Evolutionary conservation across 2,113 vertebrate genomes (phyloP).

Genomic region (Brevimyrus niger): DNA sequence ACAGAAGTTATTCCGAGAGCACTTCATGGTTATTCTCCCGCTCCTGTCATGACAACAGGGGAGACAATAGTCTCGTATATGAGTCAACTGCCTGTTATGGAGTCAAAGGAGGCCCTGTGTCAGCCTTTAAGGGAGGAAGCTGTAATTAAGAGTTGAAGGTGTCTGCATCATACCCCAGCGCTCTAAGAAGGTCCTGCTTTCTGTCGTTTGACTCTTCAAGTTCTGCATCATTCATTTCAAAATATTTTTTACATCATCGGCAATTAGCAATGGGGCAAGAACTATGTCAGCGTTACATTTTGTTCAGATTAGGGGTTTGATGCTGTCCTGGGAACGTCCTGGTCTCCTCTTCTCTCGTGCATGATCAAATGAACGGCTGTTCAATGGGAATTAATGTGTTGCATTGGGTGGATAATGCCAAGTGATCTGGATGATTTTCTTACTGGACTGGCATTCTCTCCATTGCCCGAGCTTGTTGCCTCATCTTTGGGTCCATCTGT

Average conservation of each 20-base stretch:
- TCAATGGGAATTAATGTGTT: not conserved
- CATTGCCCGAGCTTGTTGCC: not conserved
- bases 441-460: not conserved
- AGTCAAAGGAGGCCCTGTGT: not conserved
- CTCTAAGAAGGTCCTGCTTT: slow-evolving; percentile 25
- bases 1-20: not conserved
- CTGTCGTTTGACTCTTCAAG: slow-evolving; percentile 28
- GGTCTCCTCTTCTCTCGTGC: not conserved
- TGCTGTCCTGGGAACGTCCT: not conserved
- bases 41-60: not conserved
- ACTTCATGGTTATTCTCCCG: not conserved
- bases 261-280: not conserved
- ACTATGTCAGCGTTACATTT: not conserved
- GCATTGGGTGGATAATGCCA: not conserved
- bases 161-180: slow-evolving; percentile 19
- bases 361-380: not conserved
- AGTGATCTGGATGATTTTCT: not conserved
- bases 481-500: not conserved
- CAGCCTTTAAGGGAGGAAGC: slow-evolving; percentile 12
- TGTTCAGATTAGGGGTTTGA: not conserved
- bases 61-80: slow-evolving; percentile 1
- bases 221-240: not conserved
- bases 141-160: slow-evolving; percentile 23
- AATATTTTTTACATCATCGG: not conserved
- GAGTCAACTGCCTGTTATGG: slow-evolving; percentile 4